Base-by-base conservation (phyloP, 2,888 invertebrate species). In the Abrostola triplasia region DNA sequence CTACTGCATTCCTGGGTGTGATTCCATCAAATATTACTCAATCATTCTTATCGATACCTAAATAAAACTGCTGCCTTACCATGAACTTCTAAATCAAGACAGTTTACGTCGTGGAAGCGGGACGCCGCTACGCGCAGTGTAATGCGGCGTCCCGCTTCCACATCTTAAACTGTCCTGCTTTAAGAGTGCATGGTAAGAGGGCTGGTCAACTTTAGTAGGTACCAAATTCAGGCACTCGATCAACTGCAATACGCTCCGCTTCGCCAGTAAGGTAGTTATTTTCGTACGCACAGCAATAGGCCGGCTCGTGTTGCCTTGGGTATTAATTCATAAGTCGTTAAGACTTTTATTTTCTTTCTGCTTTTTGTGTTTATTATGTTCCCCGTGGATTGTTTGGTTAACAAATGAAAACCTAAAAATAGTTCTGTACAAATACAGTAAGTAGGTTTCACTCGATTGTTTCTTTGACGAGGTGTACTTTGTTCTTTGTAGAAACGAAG, bases 221-320 rank as follows among this genome's bases (percentile, higher is more conserved):
- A 13, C 24, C 24, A 24, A 47, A 47, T 24, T 44, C 44, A 24
- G 10, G 13, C 5, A 24, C 44, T 4, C 12, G 12, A 9, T 13
- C 44, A 24, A 13, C 44, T 12, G 44, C 44, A 13, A 47, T 8
- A 5, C 44, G 2, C 7, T 24, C 44, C 44, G 24, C 44, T 47
- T 9, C 44, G 12, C 24, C 44, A 9, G 5, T 24, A 9, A 13
- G 7, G 13, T 10, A 47, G 44, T 79, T 77, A 51, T 73, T 72
- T 67, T 77, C 77, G 79, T 82, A 81, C 72, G 77, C 72, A 69
- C 73, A 67, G 24, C 66, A 83, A 85, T 83, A 83, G 79, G 79
- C 68, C 75, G 71, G 80, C 79, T 85, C 80, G 78, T 79, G 52
- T 79, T 79, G 51, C 72, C 35, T 52, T 51, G 50, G 44, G 63